A percentile compares a stretch with the other conserved stretches of the same genome.
phyloP scores from a whole-genome alignment of 2,888 invertebrate species.

The Pelosia muscerda region DNA sequence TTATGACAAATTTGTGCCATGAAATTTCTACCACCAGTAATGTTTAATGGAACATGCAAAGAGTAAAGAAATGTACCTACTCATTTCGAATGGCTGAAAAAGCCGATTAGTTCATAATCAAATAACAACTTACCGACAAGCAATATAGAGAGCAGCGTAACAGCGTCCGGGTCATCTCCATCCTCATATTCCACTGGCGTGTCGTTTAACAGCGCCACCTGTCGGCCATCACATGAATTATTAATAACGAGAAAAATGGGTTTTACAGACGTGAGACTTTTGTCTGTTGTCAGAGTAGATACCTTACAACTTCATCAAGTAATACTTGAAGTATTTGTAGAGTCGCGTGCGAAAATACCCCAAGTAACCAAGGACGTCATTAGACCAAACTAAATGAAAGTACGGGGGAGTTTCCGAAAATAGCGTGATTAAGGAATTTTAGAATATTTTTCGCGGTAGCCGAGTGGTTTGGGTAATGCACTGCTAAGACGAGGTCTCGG shows the following conservation, averaged over 20 bases:
- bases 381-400: neutral
- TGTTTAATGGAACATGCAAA: neutral
- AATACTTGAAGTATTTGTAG: neutral
- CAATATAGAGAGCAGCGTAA: conserved; percentile 92
- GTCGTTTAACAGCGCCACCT: conserved; percentile 85
- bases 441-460: too few relatives aligned
- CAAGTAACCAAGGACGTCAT: neutral
- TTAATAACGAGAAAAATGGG: conserved; percentile 14
- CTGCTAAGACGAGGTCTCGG: too few relatives aligned
- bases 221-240: conserved; percentile 34
- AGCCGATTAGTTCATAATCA: neutral
- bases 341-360: neutral
- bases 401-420: neutral
- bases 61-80: neutral
- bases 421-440: too few relatives aligned
- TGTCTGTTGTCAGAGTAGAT: too few relatives aligned
- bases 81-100: neutral
- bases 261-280: neutral
- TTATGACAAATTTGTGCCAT: too few relatives aligned
- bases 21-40: too few relatives aligned
- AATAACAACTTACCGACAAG: conserved; percentile 89
- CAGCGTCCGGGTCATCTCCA: conserved; percentile 90
- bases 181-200: conserved; percentile 86
- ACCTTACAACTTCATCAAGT: too few relatives aligned
- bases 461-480: too few relatives aligned